phyloP scores from a whole-genome alignment of 2,888 invertebrate genomes.

The Melanargia galathea region DNA sequence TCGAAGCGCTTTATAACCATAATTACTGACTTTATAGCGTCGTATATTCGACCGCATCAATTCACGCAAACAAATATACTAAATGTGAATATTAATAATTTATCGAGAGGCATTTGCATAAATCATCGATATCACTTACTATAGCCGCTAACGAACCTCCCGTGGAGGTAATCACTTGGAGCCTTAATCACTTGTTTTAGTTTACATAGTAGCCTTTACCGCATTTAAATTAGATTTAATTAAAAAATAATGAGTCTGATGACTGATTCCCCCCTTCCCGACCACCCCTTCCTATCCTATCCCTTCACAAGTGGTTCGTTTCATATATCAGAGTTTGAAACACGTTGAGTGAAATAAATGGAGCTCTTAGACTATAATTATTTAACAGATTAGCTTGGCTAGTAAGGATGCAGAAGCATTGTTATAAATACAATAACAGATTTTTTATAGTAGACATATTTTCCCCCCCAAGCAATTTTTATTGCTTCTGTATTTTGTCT shows the following conservation, averaged over 20 bases:
- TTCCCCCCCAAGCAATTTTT: no score
- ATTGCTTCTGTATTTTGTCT: no score
- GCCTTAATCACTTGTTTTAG: constrained; percentile 6
- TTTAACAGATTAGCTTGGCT: neutral
- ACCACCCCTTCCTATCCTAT: neutral
- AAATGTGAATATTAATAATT: constrained; percentile 31
- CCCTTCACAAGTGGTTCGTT: neutral
- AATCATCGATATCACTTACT: constrained; percentile 24
- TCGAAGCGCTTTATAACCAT: constrained; percentile 27
- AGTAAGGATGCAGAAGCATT: neutral
- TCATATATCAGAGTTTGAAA: neutral
- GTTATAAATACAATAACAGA: no score
- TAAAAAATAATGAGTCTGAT: neutral
- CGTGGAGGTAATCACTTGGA: constrained; percentile 16
- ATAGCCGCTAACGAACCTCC: constrained; percentile 18
- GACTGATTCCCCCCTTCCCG: no score
- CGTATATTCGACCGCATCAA: constrained; percentile 25
- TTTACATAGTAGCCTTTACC: neutral
- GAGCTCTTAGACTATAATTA: neutral
- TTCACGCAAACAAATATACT: constrained; percentile 31
- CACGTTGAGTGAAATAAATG: neutral
- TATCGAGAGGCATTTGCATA: constrained; percentile 30
- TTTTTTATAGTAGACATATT: no score
- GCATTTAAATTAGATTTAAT: neutral
- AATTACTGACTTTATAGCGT: constrained; percentile 28